Evolutionary conservation across 2,113 vertebrate genomes (phyloP), one percentile per base, ranked within the genome.

Genomic region (Ctenodactylus gundi): DNA sequence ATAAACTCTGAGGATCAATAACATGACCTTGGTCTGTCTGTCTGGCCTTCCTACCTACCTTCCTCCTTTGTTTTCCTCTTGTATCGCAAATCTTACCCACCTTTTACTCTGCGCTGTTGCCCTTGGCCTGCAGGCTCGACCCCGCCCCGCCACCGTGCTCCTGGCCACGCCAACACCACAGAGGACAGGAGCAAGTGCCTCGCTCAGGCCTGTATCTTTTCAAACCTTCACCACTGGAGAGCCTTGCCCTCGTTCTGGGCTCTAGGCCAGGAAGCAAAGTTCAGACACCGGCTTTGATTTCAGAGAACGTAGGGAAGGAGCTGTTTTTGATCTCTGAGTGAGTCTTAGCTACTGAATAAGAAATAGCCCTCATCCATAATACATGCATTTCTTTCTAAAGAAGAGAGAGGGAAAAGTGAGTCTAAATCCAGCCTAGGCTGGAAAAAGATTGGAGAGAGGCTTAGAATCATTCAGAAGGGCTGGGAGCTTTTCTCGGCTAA

Each of bases 301-400:
- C 85, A 13, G 60, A 57, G 89, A 70, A 31, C 23, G 1, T 60
- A 46, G 76, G 57, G 13, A 68, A 81, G 88, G 90, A 78, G 60
- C 60, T 53, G 86, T 44, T 90, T 95, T 51, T 85, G 94, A 94
- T 29, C 39, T 90, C 65, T 83, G 89, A 94, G 72, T 27, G 76
- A 89, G 49, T 82, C 77, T 87, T 49, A 3, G 85, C 89, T 88
- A 77, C 88, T 27, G 96, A 85, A 93, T 92, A 82, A 92, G 93
- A 95, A 95, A 91, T 29, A 73, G 94, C 7, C 86, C 84, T 94
- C 93, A 97, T 97, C 65, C 96, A 97, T 97, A 92, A 97, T 95
- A 94, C 93, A 96, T 93, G 77, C 75, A 44, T 77, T 68, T 85
- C 93, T 46, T 64, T 65, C 90, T 53, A 67, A 85, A 83, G 95